Percentiles rank a stretch among this genome's conserved stretches.
Conservation (phyloP, 1,140 invertebrate species). For the Oryzaephilus surinamensis region DNA sequence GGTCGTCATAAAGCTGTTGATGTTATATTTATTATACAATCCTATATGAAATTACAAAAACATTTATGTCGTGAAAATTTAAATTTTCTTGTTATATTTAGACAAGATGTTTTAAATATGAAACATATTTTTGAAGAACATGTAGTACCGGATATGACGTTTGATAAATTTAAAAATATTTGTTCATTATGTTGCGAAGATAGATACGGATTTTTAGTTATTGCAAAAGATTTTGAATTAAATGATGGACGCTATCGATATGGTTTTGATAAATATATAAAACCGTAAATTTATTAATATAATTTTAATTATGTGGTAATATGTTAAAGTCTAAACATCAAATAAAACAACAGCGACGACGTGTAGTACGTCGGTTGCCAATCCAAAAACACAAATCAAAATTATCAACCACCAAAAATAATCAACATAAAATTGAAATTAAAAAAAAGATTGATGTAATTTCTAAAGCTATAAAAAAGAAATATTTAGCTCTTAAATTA, state of each 20-base stretch:
- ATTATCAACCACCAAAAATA: too few relatives aligned
- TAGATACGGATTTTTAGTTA: slow-evolving; percentile 25
- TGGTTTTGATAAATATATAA: slow-evolving; percentile 24
- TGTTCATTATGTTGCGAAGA: slow-evolving; percentile 29
- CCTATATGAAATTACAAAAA: slow-evolving; percentile 35
- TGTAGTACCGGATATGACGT: slow-evolving; percentile 32
- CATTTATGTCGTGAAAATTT: slow-evolving; percentile 37
- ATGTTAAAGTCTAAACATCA: too few relatives aligned
- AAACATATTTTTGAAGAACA: slow-evolving; percentile 37
- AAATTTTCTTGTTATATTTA: slow-evolving; percentile 34
- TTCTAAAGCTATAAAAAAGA: too few relatives aligned
- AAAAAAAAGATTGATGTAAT: too few relatives aligned
- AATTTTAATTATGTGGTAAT: too few relatives aligned
- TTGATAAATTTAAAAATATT: slow-evolving; percentile 22
- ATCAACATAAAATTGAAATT: too few relatives aligned
- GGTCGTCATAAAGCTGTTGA: slow-evolving; percentile 30
- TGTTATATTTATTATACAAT: slow-evolving; percentile 31
- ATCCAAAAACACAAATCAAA: too few relatives aligned
- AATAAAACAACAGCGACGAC: too few relatives aligned
- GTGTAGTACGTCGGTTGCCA: too few relatives aligned
- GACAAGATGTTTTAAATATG: slow-evolving; percentile 37
- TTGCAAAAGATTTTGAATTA: slow-evolving; percentile 26
- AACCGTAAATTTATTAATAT: too few relatives aligned
- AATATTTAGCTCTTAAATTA: too few relatives aligned
- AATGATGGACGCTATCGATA: slow-evolving; percentile 28